These are phyloP conservation scores for Nothobranchius furzeri DNA, from an alignment of 2,113 vertebrate species.

Conservation along the genomic window DNA sequence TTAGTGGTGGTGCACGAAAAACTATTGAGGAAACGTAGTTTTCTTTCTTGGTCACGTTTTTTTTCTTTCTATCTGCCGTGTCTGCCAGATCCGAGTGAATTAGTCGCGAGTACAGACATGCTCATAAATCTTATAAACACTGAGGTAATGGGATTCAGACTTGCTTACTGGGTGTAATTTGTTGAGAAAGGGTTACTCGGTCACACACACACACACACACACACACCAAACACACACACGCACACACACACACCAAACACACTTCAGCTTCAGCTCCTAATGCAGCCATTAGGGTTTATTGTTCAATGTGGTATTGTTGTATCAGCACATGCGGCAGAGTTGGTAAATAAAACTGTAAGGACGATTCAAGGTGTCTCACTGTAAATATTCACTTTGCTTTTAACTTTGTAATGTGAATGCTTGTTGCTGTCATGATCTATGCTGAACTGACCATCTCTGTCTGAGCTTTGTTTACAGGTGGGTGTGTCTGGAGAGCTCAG, in stretches of 20 bases:
- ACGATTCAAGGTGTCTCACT: not conserved
- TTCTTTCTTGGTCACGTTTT: slow-evolving; percentile 37
- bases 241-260: not conserved
- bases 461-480: no score
- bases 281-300: slow-evolving; percentile 26
- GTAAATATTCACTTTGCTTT: no score
- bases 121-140: slow-evolving; percentile 74
- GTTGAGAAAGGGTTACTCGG: slow-evolving; percentile 52
- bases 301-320: slow-evolving; percentile 25
- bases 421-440: no score
- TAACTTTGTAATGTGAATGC: no score
- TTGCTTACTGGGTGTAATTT: slow-evolving; percentile 71
- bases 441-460: no score
- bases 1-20: slow-evolving; percentile 64
- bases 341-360: not conserved
- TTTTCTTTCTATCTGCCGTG: slow-evolving; percentile 38
- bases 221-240: slow-evolving; percentile 5
- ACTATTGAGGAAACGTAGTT: slow-evolving; percentile 58
- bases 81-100: slow-evolving; percentile 52
- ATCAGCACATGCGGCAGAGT: not conserved
- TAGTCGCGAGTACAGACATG: slow-evolving; percentile 50
- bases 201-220: slow-evolving; percentile 26
- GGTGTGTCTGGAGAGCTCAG: no score
- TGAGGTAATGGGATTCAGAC: slow-evolving; percentile 62
- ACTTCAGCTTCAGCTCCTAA: slow-evolving; percentile 29